Evolutionary conservation across 2,113 vertebrate genomes (phyloP).

Genomic region (Pelusios castaneus): DNA sequence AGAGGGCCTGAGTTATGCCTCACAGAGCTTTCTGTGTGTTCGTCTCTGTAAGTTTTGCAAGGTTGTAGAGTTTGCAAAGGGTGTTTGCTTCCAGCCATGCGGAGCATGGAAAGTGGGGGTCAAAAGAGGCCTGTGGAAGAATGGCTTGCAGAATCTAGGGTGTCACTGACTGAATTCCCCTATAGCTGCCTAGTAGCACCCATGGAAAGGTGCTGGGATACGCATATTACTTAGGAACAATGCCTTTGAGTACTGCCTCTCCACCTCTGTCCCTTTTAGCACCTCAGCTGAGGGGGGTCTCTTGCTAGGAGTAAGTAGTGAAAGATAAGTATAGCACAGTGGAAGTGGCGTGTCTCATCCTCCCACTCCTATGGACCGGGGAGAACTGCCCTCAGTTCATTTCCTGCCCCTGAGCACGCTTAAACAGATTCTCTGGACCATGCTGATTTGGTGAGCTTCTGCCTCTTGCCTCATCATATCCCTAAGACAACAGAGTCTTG

Average conservation of each 20-base stretch:
- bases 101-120: neutral
- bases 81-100: neutral
- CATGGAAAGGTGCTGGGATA: neutral
- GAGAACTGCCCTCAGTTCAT: accelerated
- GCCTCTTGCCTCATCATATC: neutral
- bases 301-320: neutral
- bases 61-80: neutral
- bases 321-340: neutral
- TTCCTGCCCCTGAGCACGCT: neutral
- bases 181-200: neutral
- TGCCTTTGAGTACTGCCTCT: neutral
- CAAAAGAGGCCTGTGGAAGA: too few species aligned
- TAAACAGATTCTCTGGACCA: neutral
- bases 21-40: neutral
- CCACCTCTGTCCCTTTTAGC: neutral
- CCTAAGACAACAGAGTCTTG: too few species aligned
- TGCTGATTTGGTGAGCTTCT: neutral
- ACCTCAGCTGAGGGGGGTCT: neutral
- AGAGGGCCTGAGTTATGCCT: neutral
- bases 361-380: accelerated
- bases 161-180: accelerated
- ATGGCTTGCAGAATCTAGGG: neutral
- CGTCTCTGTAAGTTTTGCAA: neutral
- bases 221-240: neutral
- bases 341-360: neutral